Conservation (phyloP, 1,140 invertebrate genomes). For the Brachystomella parvula region DNA sequence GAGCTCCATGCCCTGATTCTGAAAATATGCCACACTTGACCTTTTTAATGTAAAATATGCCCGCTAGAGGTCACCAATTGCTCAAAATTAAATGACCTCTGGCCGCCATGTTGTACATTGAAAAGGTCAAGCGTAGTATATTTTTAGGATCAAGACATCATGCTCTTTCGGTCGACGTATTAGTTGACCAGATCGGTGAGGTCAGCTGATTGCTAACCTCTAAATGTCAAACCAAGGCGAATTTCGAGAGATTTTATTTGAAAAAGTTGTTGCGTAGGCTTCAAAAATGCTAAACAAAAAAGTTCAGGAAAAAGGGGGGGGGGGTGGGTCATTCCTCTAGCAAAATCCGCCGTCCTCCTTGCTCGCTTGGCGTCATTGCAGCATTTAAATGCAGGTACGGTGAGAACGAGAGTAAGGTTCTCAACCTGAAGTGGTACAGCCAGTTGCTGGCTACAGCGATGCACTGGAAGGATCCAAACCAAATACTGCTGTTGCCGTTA, state of each 20-base stretch:
- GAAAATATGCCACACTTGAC: no score
- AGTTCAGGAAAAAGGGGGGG: neutral
- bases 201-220: neutral
- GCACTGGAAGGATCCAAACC: constrained; percentile 80
- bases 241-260: neutral
- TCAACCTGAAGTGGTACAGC: constrained; percentile 65
- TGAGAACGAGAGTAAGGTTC: constrained; percentile 62
- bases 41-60: no score
- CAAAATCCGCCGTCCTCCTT: no score
- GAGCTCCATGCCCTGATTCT: no score
- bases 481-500: constrained; percentile 84
- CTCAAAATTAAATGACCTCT: no score
- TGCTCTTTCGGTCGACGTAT: no score
- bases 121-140: no score
- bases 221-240: neutral
- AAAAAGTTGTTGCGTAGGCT: neutral
- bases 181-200: no score
- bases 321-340: neutral
- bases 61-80: no score
- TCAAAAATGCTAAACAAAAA: neutral
- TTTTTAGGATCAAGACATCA: no score
- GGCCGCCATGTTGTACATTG: no score
- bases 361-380: constrained; percentile 54
- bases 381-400: constrained; percentile 54
- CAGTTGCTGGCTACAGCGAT: constrained; percentile 76